Percentiles rank a stretch among this genome's conserved stretches.
These are phyloP conservation scores for Anguilla obscura DNA, from an alignment of 2,797 vertebrate species.

Conservation along the genomic window DNA sequence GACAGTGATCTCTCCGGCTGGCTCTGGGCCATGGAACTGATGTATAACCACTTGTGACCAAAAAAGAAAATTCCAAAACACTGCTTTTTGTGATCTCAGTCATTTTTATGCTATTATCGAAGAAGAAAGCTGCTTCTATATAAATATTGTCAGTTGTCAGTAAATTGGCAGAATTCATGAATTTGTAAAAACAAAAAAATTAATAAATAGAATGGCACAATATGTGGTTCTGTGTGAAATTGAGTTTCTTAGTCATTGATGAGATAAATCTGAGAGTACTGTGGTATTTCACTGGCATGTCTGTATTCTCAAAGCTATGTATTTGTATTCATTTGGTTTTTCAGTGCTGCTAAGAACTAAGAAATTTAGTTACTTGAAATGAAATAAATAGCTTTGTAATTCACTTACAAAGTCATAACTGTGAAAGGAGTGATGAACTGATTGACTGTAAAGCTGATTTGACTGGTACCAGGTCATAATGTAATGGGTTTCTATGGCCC, in stretches of 20 bases:
- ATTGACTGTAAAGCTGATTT: background rate
- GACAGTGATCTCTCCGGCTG: background rate
- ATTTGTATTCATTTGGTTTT: slow-evolving; percentile 4
- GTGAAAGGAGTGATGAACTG: background rate
- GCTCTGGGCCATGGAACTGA: background rate
- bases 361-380: background rate
- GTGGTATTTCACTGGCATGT: background rate
- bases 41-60: background rate
- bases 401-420: background rate
- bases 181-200: background rate
- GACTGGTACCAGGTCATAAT: background rate
- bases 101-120: background rate
- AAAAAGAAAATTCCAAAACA: background rate
- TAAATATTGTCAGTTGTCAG: background rate
- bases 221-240: slow-evolving; percentile 23
- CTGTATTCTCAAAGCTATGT: background rate
- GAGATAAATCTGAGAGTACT: slow-evolving; percentile 30
- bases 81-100: background rate
- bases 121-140: background rate
- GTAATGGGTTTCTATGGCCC: background rate
- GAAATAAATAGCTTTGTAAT: background rate
- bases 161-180: background rate
- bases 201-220: background rate
- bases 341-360: background rate
- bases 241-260: slow-evolving; percentile 35